Conservation (phyloP, 1,140 invertebrate genomes). For the Drosophila chauvacae region DNA sequence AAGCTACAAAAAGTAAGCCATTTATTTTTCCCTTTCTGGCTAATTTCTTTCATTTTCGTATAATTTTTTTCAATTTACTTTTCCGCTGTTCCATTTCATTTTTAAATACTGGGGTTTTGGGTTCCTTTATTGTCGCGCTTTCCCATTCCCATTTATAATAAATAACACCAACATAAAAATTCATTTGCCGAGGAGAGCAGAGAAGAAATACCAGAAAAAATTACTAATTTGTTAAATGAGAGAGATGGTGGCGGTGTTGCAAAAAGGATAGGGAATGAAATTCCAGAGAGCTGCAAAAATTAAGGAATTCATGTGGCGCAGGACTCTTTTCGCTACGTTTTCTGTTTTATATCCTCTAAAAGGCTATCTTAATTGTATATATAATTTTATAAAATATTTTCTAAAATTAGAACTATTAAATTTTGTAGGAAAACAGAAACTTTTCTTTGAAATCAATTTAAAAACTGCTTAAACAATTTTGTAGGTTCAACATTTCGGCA, state of each 20-base stretch:
- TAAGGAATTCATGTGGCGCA: constrained; percentile 16
- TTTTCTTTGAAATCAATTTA: background rate
- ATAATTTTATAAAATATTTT: background rate
- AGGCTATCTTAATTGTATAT: background rate
- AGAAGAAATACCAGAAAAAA: constrained; percentile 20
- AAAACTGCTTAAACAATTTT: background rate
- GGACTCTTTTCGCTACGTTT: too few species aligned
- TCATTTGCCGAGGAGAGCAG: constrained; percentile 17
- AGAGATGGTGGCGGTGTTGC: background rate
- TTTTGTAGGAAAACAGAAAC: background rate
- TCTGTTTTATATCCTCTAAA: background rate
- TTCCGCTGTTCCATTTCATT: constrained; percentile 9
- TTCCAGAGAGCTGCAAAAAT: constrained; percentile 13
- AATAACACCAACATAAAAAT: constrained; percentile 50
- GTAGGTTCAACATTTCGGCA: background rate
- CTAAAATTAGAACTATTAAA: background rate
- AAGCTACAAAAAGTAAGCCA: constrained; percentile 4
- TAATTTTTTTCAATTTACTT: constrained; percentile 28
- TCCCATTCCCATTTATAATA: constrained; percentile 21
- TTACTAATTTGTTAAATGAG: constrained; percentile 22
- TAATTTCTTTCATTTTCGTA: constrained; percentile 17
- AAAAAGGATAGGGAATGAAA: background rate
- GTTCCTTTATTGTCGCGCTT: background rate
- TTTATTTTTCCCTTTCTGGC: background rate
- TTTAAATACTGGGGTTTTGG: background rate